A percentile compares a stretch with the other conserved stretches of the same genome.
Evolutionary conservation across 2,888 invertebrate genomes (phyloP).

Genomic region (Stomorhina lunata): DNA sequence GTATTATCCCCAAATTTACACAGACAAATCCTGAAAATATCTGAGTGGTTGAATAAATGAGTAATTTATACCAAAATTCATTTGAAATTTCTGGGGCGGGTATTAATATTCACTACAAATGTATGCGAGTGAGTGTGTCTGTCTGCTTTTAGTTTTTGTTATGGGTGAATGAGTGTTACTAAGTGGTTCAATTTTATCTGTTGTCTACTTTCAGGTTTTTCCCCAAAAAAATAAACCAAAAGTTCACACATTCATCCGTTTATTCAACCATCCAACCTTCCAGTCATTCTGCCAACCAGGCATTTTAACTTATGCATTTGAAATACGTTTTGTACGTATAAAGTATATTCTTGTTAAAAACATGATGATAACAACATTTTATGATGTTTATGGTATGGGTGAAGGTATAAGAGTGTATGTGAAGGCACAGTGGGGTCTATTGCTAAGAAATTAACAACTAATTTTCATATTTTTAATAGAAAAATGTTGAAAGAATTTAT

Average conservation of each 20-base stretch:
- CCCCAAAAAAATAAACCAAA: slow-evolving; percentile 30
- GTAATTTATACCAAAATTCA: slow-evolving; percentile 9
- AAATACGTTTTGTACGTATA: too few species aligned
- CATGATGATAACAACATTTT: slow-evolving; percentile 11
- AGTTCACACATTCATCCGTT: background rate
- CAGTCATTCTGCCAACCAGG: background rate
- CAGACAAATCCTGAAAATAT: background rate
- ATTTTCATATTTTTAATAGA: too few species aligned
- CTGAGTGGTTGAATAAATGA: slow-evolving; percentile 16
- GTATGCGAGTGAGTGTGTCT: background rate
- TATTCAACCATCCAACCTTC: background rate
- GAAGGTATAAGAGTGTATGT: too few species aligned
- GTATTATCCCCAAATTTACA: background rate
- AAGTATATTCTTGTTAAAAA: slow-evolving; percentile 31
- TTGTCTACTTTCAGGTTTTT: slow-evolving; percentile 44
- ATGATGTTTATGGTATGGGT: background rate
- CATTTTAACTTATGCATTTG: slow-evolving; percentile 33
- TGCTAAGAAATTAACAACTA: too few species aligned
- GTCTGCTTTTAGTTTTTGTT: background rate
- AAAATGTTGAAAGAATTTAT: too few species aligned
- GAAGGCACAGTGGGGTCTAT: too few species aligned
- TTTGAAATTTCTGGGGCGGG: background rate
- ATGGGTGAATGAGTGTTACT: slow-evolving; percentile 13
- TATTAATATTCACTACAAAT: background rate
- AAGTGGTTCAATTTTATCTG: slow-evolving; percentile 55